Conservation (phyloP, 2,888 invertebrate species). For the Pandemis heparana region DNA sequence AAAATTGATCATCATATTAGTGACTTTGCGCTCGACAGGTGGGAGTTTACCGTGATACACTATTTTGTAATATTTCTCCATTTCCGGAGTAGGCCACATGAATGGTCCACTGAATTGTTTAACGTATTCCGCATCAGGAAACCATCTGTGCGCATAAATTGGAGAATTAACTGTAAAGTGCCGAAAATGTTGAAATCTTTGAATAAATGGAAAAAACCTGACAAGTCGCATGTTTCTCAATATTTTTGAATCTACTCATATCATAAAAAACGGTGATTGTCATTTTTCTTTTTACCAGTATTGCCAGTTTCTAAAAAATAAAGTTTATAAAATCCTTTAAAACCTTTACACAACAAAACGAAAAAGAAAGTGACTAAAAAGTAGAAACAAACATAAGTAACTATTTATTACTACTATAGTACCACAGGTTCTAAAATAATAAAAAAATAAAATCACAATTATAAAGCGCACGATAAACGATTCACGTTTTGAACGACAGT, state of each 20-base stretch:
- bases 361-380: too few species aligned
- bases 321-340: background rate
- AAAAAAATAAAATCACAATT: too few species aligned
- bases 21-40: conserved; percentile 86
- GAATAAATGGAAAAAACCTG: background rate
- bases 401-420: too few species aligned
- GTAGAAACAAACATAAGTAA: too few species aligned
- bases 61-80: conserved; percentile 69
- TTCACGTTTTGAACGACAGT: too few species aligned
- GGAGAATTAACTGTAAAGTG: conserved; percentile 54
- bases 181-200: conserved; percentile 45
- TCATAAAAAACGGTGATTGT: background rate
- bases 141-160: conserved; percentile 80
- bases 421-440: too few species aligned
- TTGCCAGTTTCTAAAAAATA: background rate
- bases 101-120: conserved; percentile 84
- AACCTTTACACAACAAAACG: background rate
- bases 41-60: conserved; percentile 63
- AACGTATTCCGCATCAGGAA: conserved; percentile 87
- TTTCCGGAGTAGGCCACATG: conserved; percentile 83
- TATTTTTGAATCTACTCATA: background rate
- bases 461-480: too few species aligned
- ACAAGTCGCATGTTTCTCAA: conserved; percentile 24
- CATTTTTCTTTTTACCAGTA: background rate
- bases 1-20: conserved; percentile 91